These are phyloP conservation scores for Acanthurus leucopareius DNA, from an alignment of 2,797 vertebrate species.

Conservation along the genomic window DNA sequence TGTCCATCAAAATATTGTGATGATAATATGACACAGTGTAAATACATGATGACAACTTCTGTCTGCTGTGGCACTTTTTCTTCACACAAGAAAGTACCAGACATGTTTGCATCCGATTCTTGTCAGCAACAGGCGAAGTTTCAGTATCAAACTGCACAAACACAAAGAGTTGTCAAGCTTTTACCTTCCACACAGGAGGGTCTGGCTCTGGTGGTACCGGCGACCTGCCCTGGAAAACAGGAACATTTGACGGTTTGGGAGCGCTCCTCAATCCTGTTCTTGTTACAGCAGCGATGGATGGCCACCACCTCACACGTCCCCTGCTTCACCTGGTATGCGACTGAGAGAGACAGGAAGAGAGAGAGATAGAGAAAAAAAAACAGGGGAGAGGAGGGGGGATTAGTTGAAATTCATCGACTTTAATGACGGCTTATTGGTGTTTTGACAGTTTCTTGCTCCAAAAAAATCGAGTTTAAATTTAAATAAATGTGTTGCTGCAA, in stretches of 20 bases:
- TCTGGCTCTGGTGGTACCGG: conserved; percentile 92
- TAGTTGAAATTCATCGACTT: conserved; percentile 36
- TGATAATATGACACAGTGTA: background rate
- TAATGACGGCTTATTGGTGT: conserved; percentile 25
- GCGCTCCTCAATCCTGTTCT: conserved; percentile 96
- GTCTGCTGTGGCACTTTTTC: background rate
- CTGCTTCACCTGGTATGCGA: conserved; percentile 94
- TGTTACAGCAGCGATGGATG: conserved; percentile 96
- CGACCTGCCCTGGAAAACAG: conserved; percentile 97
- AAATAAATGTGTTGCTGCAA: conserved; percentile 33
- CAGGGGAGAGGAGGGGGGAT: background rate
- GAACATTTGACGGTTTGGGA: conserved; percentile 98
- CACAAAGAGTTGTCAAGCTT: background rate
- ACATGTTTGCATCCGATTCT: background rate
- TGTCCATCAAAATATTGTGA: background rate
- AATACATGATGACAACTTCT: background rate
- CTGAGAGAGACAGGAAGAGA: conserved; percentile 74
- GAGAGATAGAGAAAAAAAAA: background rate
- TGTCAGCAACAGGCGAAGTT: background rate
- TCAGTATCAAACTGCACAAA: background rate
- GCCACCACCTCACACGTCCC: conserved; percentile 97
- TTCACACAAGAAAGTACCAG: background rate
- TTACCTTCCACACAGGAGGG: conserved; percentile 99
- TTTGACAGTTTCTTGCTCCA: conserved; percentile 39
- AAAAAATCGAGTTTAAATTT: conserved; percentile 37